Conservation (phyloP, 2,888 invertebrate genomes). For the Venusia cambrica region DNA sequence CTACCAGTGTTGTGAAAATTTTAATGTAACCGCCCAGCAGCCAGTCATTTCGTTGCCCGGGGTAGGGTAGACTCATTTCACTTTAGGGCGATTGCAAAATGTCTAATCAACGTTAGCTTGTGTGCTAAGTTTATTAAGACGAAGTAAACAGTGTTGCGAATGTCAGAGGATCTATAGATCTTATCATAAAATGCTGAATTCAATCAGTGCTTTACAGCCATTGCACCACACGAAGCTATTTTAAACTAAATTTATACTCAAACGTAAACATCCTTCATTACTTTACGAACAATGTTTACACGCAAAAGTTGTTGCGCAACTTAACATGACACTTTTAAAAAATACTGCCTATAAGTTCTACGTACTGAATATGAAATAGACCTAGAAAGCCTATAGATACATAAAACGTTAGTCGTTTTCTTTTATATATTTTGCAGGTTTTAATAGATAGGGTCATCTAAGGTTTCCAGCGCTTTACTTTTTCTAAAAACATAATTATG, state of each 20-base stretch:
- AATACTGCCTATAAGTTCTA: background rate
- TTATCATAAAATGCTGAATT: constrained; percentile 49
- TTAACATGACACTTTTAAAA: background rate
- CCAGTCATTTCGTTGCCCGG: background rate
- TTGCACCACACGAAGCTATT: constrained; percentile 45
- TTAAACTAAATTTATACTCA: constrained; percentile 36
- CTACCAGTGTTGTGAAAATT: too few species aligned
- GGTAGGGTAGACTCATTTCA: constrained; percentile 1
- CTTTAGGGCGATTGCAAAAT: background rate
- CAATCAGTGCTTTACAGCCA: constrained; percentile 47
- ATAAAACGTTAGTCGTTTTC: too few species aligned
- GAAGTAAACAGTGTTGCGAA: constrained; percentile 15
- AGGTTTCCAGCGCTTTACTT: too few species aligned
- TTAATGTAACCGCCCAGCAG: too few species aligned
- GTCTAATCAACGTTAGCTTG: constrained; percentile 21
- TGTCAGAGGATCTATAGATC: constrained; percentile 26
- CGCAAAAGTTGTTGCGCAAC: constrained; percentile 8
- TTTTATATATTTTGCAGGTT: too few species aligned
- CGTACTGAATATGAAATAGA: too few species aligned
- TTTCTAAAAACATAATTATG: too few species aligned
- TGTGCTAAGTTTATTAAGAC: constrained; percentile 10
- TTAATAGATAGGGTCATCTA: too few species aligned
- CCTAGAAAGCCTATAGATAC: background rate
- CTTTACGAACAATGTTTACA: constrained; percentile 11
- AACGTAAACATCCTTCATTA: constrained; percentile 30